Evolutionary conservation across 2,888 invertebrate species (phyloP).

Genomic region (Fabriciana adippe): DNA sequence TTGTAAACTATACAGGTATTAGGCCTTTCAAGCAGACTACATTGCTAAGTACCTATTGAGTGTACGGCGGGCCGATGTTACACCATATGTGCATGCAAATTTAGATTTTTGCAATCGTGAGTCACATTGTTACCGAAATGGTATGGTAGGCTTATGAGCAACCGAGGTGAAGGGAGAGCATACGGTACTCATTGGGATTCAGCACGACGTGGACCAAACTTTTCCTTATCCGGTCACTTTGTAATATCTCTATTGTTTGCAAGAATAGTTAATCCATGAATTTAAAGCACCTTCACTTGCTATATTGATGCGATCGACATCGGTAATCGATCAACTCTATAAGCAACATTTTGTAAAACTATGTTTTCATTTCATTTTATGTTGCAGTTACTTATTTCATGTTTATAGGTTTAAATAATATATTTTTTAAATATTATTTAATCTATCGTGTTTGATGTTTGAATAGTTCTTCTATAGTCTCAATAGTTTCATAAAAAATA

Average conservation of each 20-base stretch:
- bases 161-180: slow-evolving; percentile 47
- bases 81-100: slow-evolving; percentile 50
- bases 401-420: too few species aligned
- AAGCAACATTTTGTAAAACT: too few species aligned
- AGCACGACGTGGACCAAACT: slow-evolving; percentile 66
- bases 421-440: too few species aligned
- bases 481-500: too few species aligned
- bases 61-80: slow-evolving; percentile 32
- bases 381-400: too few species aligned
- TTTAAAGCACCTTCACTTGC: not conserved
- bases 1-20: too few species aligned
- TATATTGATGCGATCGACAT: not conserved
- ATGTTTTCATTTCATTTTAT: too few species aligned
- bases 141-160: slow-evolving; percentile 57
- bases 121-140: slow-evolving; percentile 57
- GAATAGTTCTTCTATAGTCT: too few species aligned
- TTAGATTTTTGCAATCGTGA: slow-evolving; percentile 60
- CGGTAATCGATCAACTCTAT: too few species aligned
- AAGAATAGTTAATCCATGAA: slow-evolving; percentile 51
- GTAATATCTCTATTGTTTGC: slow-evolving; percentile 78
- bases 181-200: slow-evolving; percentile 70
- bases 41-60: slow-evolving; percentile 1
- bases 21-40: not conserved
- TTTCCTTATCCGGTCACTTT: slow-evolving; percentile 70
- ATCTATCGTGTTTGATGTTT: too few species aligned